Base-by-base conservation (phyloP, 2,797 vertebrate species). In the Crenichthys baileyi region DNA sequence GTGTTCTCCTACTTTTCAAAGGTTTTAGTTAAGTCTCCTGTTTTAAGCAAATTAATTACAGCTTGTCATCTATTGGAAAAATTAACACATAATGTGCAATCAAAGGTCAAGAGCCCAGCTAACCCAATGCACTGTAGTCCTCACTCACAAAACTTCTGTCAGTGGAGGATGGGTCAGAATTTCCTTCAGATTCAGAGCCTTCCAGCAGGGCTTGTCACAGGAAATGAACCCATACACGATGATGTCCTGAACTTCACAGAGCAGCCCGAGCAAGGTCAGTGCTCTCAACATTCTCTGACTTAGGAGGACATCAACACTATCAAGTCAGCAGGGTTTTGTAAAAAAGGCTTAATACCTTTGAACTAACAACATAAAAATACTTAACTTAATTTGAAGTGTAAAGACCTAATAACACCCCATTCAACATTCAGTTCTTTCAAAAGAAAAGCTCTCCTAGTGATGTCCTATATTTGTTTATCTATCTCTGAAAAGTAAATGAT, bases 231-330 rank as follows among this genome's bases (percentile, higher is more conserved):
- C 39, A 44, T 36, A 9, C 36, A 39, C 15, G 44, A 18, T 36
- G 61, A 75, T 70, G 73, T 60, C 29, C 41, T 79, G 78, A 26
- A 15, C 26, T 41, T 79, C 24, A 26, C 20, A 75, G 63, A 36
- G 8, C 65, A 68, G 65, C 12, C 36, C 1, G 0, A n/a, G 5
- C 39, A 4, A 2, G 65, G 65, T n/a, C 5, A n/a, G 22, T 22
- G 24, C 65, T 68, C 65, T 44, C 65, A 1, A n/a, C 22, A n/a
- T 36, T 24, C 39, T 41, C 20, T 15, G 41, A 22, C 65, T 68
- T 24, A 5, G 65, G 39, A 68, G 65, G 12, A 68, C 41, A 44
- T 44, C 31, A 44, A 16, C n/a, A 1, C 1, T 7, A n/a, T n/a
- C 0, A 6, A 44, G 41, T 68, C 39, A 24, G 39, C 11, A 44